phyloP scores from a whole-genome alignment of 2,888 invertebrate genomes.

The Isoperla grammatica region DNA sequence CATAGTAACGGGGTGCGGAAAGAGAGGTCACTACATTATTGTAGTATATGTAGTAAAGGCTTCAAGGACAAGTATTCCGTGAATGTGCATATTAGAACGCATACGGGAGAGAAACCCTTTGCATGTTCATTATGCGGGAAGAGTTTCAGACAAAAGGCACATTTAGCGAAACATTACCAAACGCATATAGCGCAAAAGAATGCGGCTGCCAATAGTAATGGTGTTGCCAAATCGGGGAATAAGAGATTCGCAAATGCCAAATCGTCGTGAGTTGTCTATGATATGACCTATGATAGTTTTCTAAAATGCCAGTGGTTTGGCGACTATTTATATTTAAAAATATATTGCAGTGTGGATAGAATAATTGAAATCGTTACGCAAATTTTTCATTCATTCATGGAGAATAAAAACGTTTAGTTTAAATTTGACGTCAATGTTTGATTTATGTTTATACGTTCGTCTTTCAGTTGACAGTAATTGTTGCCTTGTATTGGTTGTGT shows the following conservation, averaged over 20 bases:
- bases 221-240: constrained; percentile 47
- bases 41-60: constrained; percentile 89
- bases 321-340: neutral
- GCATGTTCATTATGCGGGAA: constrained; percentile 90
- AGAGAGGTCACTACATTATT: constrained; percentile 82
- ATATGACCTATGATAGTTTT: neutral
- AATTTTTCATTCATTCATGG: too few relatives aligned
- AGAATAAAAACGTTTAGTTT: too few relatives aligned
- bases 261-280: neutral
- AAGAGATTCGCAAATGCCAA: neutral
- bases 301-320: neutral
- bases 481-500: too few relatives aligned
- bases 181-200: constrained; percentile 85
- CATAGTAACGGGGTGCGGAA: constrained; percentile 58
- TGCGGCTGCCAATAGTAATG: constrained; percentile 47
- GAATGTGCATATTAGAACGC: constrained; percentile 95
- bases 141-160: constrained; percentile 87
- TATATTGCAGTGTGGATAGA: neutral
- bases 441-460: too few relatives aligned
- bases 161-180: constrained; percentile 88
- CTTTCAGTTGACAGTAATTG: too few relatives aligned
- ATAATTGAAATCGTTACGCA: too few relatives aligned
- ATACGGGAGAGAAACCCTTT: constrained; percentile 97
- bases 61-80: constrained; percentile 96
- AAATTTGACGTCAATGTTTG: too few relatives aligned